phyloP scores from a whole-genome alignment of 2,113 vertebrate genomes.

The Bostrychus sinensis region DNA sequence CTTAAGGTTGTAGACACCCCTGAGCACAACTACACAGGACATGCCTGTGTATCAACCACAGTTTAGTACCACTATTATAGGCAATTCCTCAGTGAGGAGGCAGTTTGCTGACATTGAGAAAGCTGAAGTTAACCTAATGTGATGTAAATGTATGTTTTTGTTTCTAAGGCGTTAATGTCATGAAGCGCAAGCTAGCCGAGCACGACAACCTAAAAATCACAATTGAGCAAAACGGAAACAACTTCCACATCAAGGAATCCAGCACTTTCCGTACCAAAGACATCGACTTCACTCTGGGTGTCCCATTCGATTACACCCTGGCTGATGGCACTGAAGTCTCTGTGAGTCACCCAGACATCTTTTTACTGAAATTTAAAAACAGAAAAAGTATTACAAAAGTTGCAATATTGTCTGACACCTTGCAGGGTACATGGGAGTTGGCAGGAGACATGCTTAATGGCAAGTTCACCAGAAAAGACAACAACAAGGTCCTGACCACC shows the following conservation, averaged over 20 bases:
- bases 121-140: background rate
- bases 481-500: constrained; percentile 81
- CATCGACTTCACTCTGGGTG: constrained; percentile 86
- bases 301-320: constrained; percentile 83
- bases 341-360: constrained; percentile 74
- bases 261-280: constrained; percentile 86
- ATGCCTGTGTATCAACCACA: too few relatives aligned
- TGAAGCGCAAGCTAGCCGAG: constrained; percentile 89
- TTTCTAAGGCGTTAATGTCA: constrained; percentile 80
- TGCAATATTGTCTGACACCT: background rate
- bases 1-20: too few relatives aligned
- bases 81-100: too few relatives aligned
- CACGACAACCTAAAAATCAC: constrained; percentile 89
- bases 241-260: constrained; percentile 87
- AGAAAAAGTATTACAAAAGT: background rate
- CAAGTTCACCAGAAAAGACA: constrained; percentile 86
- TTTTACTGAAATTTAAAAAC: background rate
- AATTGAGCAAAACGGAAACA: constrained; percentile 86
- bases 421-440: constrained; percentile 83
- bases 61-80: too few relatives aligned
- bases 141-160: background rate
- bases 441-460: constrained; percentile 83
- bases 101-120: too few relatives aligned
- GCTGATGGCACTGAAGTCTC: constrained; percentile 89
- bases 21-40: too few relatives aligned